Conservation (phyloP, 2,113 vertebrate genomes). For the Oreamnos americanus region DNA sequence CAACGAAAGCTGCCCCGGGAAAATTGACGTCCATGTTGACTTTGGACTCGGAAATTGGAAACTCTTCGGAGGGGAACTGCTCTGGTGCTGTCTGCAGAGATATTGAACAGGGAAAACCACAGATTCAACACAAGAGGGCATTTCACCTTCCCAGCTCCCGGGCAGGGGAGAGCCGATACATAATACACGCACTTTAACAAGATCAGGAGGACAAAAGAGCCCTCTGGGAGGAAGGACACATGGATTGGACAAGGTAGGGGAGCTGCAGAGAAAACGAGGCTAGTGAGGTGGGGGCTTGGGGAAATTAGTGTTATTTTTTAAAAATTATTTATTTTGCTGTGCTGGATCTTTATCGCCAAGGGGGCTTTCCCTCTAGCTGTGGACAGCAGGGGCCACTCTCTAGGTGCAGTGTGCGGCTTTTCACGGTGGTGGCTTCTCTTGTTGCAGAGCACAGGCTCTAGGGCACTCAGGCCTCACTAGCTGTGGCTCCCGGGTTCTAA, state of each 20-base stretch:
- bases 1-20: constrained; percentile 95
- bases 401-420: neutral
- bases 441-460: neutral
- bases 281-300: fast-evolving
- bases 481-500: neutral
- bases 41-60: constrained; percentile 95
- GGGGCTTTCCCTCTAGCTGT: neutral
- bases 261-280: neutral
- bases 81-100: constrained; percentile 91
- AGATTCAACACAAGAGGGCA: neutral
- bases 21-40: constrained; percentile 98
- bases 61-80: constrained; percentile 96
- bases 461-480: neutral
- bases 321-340: neutral
- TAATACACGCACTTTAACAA: fast-evolving
- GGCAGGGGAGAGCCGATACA: neutral
- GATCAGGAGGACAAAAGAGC: neutral
- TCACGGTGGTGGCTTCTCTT: neutral
- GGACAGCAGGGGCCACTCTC: neutral
- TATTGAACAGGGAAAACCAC: constrained; percentile 2
- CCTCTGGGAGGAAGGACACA: neutral
- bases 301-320: neutral
- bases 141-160: neutral
- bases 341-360: neutral
- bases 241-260: neutral